These are phyloP conservation scores for Mirza zaza DNA, from an alignment of 2,113 vertebrate genomes.

Conservation along the genomic window DNA sequence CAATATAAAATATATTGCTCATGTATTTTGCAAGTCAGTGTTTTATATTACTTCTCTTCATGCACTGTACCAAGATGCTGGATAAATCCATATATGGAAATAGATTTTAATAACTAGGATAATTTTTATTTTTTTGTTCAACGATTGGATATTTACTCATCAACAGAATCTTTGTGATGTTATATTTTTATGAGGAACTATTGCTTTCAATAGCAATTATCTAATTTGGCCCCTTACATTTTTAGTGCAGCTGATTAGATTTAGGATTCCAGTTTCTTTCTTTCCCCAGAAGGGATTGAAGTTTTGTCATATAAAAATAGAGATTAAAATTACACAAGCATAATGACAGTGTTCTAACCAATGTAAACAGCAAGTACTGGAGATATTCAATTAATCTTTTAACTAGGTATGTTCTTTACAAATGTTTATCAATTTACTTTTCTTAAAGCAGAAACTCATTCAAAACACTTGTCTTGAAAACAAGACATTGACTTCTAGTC, in stretches of 20 bases:
- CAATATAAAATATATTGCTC: neutral
- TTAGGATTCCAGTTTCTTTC: neutral
- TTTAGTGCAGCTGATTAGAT: neutral
- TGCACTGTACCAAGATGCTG: neutral
- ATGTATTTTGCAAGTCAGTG: neutral
- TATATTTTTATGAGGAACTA: neutral
- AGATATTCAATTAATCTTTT: neutral
- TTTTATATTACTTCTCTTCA: neutral
- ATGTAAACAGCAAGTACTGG: neutral
- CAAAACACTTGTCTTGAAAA: neutral
- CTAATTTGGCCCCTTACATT: neutral
- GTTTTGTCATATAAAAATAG: neutral
- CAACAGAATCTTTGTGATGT: neutral
- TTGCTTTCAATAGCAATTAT: neutral
- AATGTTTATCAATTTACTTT: neutral
- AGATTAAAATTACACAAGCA: neutral
- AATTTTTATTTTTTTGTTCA: neutral
- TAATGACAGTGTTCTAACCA: neutral
- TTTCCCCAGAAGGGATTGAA: neutral
- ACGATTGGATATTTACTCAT: neutral
- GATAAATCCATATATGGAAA: neutral
- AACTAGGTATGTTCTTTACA: neutral
- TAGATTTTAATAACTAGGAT: neutral
- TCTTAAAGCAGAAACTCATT: neutral
- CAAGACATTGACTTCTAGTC: neutral